A percentile compares a stretch with the other conserved stretches of the same genome.
Conservation (phyloP, 2,797 vertebrate species). For the Sebastes iracundus region DNA sequence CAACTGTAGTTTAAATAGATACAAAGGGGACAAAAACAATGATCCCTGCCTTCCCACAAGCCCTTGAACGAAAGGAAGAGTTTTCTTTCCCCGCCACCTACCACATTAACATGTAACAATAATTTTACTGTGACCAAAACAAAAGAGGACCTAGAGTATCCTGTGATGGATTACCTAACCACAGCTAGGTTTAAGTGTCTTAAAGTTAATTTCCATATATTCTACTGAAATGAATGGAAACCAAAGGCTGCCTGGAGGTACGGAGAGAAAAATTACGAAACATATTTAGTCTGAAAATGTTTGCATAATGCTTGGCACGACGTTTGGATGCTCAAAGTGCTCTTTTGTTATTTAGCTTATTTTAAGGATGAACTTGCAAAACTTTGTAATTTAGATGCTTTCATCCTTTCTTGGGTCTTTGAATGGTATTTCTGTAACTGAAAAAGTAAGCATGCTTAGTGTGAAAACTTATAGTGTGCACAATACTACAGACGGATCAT, state of each 20-base stretch:
- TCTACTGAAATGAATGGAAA: background rate
- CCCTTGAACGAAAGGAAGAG: background rate
- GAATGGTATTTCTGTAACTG: background rate
- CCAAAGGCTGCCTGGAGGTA: background rate
- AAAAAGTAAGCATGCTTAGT: background rate
- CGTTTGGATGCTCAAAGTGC: background rate
- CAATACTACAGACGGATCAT: background rate
- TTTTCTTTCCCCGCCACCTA: background rate
- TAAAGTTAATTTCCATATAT: background rate
- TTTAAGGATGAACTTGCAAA: background rate
- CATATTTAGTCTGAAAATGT: background rate
- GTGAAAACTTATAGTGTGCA: background rate
- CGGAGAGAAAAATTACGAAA: background rate
- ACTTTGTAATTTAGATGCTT: background rate
- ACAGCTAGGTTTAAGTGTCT: background rate
- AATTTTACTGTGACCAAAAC: background rate
- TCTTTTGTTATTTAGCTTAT: background rate
- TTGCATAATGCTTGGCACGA: background rate
- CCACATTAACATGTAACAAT: background rate
- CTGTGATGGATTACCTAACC: background rate
- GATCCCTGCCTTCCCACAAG: background rate
- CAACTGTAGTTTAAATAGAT: too few relatives aligned
- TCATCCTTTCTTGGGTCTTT: background rate
- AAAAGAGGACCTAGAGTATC: background rate
- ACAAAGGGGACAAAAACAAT: background rate